Evolutionary conservation across 35 echinoderm and acorn worm species (phyloP), one percentile per base, ranked within the genome.

Genomic region (Apostichopus parvimensis): DNA sequence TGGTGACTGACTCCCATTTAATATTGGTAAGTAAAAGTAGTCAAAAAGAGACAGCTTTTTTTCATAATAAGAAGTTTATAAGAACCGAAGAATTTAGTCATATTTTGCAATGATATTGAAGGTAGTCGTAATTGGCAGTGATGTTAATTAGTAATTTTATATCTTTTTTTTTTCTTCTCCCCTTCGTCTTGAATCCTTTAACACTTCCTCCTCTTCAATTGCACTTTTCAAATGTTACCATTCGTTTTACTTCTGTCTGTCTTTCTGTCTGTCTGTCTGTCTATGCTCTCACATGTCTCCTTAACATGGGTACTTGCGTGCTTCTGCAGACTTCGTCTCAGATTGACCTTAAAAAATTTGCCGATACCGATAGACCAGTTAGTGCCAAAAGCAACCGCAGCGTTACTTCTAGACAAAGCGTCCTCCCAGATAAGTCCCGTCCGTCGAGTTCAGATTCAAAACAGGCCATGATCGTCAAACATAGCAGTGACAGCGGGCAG

Each of bases 251-350:
- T 14, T 62, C 54, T 61, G 66, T 87, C 8, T 62, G 55, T 88
- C 10, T 86, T 5, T 57, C 70, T 93, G 4, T 52, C 73, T 82
- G 71, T 73, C 62, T 34, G 28, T 17, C 56, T 93, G 91, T 93
- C 54, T 93, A 54, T 66, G 87, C 55, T 77, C 54, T 78, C 18
- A 79, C 26, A 17, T 57, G 58, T 84, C 56, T 28, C 56, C 54
- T 79, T 17, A 17, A 57, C 66, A 12, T 23, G 61, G 81, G 61
- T 88, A 18, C 86, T 88, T 88, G 86, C 86, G 86, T 73, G 68
- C 86, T 54, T n/a, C 6, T 77, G 57, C 65, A 95, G 94, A 94
- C 93, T 55, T 92, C 93, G 34, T 96, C 95, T 8, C 95, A 94
- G 76, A 77, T 57, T 77, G 95, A 96, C 60, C 70, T 96, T 5